phyloP scores from a whole-genome alignment of 1,140 invertebrate genomes.

The Drosophila ercepeae region DNA sequence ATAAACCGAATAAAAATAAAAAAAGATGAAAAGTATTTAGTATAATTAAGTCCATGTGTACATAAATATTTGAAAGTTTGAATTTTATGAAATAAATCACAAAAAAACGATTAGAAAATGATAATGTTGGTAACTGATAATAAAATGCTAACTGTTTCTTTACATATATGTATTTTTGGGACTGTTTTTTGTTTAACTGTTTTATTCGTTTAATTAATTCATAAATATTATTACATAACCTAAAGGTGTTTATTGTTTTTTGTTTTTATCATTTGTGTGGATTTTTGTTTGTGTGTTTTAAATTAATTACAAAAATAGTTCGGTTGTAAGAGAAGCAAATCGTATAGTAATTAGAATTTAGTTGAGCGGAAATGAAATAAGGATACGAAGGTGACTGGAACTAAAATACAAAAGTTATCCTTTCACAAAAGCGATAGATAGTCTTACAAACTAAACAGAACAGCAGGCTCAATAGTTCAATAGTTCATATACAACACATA shows the following conservation, averaged over 20 bases:
- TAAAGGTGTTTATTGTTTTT: slow-evolving; percentile 65
- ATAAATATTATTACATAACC: slow-evolving; percentile 82
- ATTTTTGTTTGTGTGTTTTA: slow-evolving; percentile 44
- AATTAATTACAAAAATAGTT: slow-evolving; percentile 83
- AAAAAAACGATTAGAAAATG: slow-evolving; percentile 54
- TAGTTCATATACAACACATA: slow-evolving; percentile 27
- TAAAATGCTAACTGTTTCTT: slow-evolving; percentile 41
- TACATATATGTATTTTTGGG: slow-evolving; percentile 35
- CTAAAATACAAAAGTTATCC: slow-evolving; percentile 43
- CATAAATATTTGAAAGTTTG: slow-evolving; percentile 75
- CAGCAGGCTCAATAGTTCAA: slow-evolving; percentile 16
- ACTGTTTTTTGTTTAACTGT: slow-evolving; percentile 63
- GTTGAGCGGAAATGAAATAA: slow-evolving; percentile 62
- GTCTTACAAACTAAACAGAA: slow-evolving; percentile 41
- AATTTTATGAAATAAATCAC: slow-evolving; percentile 68
- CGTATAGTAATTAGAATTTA: slow-evolving; percentile 65
- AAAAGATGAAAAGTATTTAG: slow-evolving; percentile 37
- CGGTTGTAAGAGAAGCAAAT: slow-evolving; percentile 65
- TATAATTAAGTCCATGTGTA: slow-evolving; percentile 67
- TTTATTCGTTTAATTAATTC: slow-evolving; percentile 79
- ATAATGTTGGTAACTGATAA: slow-evolving; percentile 50
- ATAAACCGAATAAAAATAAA: slow-evolving; percentile 7
- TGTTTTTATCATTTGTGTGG: slow-evolving; percentile 33
- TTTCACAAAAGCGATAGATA: slow-evolving; percentile 13
- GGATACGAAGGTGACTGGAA: slow-evolving; percentile 33